Evolutionary conservation across 2,797 vertebrate genomes (phyloP), one percentile per base, ranked within the genome.

Genomic region (Brachyrhaphis roseni): DNA sequence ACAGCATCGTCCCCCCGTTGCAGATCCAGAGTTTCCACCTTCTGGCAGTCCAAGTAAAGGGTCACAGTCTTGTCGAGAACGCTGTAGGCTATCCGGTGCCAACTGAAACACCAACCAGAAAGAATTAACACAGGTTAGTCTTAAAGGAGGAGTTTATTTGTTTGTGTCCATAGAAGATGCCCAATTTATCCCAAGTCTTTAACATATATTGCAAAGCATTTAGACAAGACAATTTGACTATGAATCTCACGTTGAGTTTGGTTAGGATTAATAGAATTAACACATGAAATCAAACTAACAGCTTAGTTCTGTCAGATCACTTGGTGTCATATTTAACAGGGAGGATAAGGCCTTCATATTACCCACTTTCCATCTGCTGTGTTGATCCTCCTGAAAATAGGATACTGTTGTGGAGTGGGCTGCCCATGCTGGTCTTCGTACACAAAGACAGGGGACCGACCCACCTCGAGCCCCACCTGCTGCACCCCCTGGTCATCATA

Each of bases 301-400:
- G 31, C 11, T 57, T 15, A 16, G 41, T 45, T 81, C 66, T 46
- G 74, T 66, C 49, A 77, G 23, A 71, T 1, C 46, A 34, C 15
- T 7, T 59, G 12, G 34, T 49, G 18, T 55, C 4, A 62, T 5
- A 15, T 75, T 1, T 53, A 75, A 76, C 46, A 4, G 6, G 74
- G 49, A 39, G 5, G 1, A 57, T 34, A 16, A n/a, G 75, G 36
- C 62, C n/a, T 2, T 64, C 4, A 47, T 53, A 80, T 72, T 88
- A 95, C 97, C 93, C 93, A 98, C 98, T 96, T 96, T 95, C 97
- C 97, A 8, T 99, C 97, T 0, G 95, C 94, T 80, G 98, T 88
- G 94, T 97, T 96, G 91, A 97, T 82, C 78, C 92, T 95, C 84
- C 93, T 96, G 91, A 98, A 97, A 49, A 93, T 93, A n/a, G 97